These are phyloP conservation scores for Brachypodius melanocephalos DNA, from an alignment of 2,113 vertebrate species.

Conservation along the genomic window DNA sequence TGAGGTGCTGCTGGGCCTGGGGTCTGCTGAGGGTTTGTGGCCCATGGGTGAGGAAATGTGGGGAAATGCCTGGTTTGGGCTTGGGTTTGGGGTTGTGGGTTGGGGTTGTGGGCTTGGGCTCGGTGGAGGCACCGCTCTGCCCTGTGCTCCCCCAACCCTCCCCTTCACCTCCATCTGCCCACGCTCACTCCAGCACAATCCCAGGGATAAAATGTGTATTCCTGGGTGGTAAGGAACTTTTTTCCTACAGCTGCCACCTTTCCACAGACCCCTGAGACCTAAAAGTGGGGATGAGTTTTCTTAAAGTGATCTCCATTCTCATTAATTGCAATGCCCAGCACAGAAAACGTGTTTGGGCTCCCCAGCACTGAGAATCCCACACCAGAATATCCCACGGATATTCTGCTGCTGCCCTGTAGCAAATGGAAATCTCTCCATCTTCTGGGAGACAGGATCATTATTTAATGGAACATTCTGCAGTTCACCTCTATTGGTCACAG, in stretches of 20 bases:
- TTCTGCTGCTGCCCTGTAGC: background rate
- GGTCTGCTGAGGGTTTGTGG: background rate
- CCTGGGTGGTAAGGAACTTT: background rate
- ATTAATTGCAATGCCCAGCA: background rate
- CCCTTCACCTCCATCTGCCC: background rate
- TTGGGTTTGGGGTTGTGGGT: background rate
- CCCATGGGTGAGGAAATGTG: background rate
- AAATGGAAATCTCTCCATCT: background rate
- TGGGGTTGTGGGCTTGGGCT: background rate
- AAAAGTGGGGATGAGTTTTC: background rate
- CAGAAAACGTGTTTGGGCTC: background rate
- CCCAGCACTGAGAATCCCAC: fast-evolving
- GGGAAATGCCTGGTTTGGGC: background rate
- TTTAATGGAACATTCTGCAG: background rate
- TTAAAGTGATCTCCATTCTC: background rate
- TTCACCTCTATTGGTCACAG: background rate
- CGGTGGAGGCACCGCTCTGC: fast-evolving
- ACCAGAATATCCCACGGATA: background rate
- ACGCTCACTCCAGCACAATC: background rate
- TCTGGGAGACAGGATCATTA: background rate
- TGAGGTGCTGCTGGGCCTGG: background rate
- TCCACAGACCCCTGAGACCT: background rate
- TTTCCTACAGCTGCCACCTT: background rate
- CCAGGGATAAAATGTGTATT: background rate
- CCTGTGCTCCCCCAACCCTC: background rate